Evolutionary conservation across 2,797 vertebrate genomes (phyloP).

Genomic region (Artibeus jamaicensis): DNA sequence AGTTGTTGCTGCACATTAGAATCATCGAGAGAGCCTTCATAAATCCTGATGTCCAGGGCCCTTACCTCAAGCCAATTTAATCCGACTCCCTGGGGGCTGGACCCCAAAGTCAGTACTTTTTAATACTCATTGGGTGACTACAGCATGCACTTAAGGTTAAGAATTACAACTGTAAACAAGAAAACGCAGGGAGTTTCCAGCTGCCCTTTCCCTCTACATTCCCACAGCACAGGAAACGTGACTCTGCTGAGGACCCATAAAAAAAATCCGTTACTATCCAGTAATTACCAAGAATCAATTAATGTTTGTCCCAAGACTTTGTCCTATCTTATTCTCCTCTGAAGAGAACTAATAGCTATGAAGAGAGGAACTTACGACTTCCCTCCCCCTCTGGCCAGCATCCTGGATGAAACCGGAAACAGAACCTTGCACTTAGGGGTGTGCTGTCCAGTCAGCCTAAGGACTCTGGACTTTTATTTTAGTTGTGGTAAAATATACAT

Average conservation of each 20-base stretch:
- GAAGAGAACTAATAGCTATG: background rate
- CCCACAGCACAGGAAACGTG: background rate
- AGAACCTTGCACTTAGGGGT: background rate
- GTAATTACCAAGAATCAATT: background rate
- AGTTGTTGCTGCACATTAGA: background rate
- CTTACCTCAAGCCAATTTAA: background rate
- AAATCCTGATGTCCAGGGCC: background rate
- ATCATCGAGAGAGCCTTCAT: background rate
- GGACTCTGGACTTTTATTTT: background rate
- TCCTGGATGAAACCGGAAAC: background rate
- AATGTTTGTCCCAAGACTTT: background rate
- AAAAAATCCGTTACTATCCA: background rate
- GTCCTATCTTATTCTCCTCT: background rate
- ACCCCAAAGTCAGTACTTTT: background rate
- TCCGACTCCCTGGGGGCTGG: background rate
- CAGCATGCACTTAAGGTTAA: background rate
- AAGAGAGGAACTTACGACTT: background rate
- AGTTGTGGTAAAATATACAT: background rate
- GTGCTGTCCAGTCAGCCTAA: background rate
- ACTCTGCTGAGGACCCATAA: background rate
- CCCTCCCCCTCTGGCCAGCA: background rate
- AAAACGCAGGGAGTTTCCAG: background rate
- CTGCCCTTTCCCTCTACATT: background rate
- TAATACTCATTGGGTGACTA: background rate
- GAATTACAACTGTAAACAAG: background rate